Percentiles rank a stretch among this genome's conserved stretches.
Evolutionary conservation across 2,797 vertebrate species (phyloP).

Genomic region (Protosalanx chinensis): DNA sequence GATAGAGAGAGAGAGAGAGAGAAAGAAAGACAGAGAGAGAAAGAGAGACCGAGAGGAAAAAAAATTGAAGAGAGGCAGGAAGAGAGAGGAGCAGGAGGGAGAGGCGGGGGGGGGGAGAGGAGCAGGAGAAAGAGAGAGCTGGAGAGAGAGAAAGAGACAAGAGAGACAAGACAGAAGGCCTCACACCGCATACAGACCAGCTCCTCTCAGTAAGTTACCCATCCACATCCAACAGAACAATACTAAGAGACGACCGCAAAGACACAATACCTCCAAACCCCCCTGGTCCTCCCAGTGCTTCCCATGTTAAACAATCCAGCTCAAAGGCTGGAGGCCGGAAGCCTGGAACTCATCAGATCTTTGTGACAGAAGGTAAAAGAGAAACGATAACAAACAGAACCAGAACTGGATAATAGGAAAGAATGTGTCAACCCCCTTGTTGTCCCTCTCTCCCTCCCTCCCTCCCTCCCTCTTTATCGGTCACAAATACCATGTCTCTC

Average conservation of each 20-base stretch:
- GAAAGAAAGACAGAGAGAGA: constrained; percentile 33
- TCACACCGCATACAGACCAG: not conserved
- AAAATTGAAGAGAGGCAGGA: not conserved
- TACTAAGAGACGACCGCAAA: constrained; percentile 24
- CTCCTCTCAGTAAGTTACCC: no score
- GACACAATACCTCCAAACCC: constrained; percentile 29
- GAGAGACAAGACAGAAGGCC: not conserved
- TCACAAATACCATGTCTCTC: not conserved
- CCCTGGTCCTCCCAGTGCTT: constrained; percentile 26
- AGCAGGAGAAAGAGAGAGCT: constrained; percentile 18
- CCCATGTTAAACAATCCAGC: constrained; percentile 22
- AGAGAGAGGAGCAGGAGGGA: constrained; percentile 32
- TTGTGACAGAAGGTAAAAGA: constrained; percentile 36
- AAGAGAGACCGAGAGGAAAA: not conserved
- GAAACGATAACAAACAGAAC: constrained; percentile 35
- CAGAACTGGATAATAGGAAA: constrained; percentile 56
- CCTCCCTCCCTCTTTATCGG: constrained; percentile 46
- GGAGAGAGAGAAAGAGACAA: constrained; percentile 12
- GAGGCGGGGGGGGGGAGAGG: constrained; percentile 15
- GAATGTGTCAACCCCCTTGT: constrained; percentile 61
- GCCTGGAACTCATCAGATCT: constrained; percentile 41
- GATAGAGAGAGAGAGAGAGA: not conserved
- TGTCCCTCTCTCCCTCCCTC: constrained; percentile 39
- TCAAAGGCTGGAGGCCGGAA: constrained; percentile 24
- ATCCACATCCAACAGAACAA: not conserved